Conservation (phyloP, 2,113 vertebrate genomes). For the Elachura formosa region DNA sequence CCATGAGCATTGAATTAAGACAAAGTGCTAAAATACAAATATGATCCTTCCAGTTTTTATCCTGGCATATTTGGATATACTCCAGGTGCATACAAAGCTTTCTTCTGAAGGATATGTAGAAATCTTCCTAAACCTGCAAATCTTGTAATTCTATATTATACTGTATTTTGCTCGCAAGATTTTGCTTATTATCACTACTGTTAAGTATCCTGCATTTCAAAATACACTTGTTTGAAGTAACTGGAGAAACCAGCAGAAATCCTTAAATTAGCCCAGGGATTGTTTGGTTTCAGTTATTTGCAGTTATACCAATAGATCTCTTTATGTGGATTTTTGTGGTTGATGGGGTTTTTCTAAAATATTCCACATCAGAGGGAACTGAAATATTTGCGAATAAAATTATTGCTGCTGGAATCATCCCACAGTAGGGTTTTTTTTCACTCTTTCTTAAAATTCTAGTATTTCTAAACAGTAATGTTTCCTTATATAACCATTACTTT, state of each 20-base stretch:
- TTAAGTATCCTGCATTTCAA: background rate
- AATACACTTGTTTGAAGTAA: background rate
- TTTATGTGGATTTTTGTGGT: background rate
- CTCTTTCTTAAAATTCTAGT: background rate
- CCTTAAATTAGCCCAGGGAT: background rate
- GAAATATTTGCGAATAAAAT: background rate
- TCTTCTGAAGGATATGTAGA: background rate
- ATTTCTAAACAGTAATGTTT: background rate
- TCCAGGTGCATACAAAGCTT: background rate
- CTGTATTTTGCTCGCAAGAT: background rate
- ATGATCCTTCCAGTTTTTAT: background rate
- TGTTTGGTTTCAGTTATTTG: background rate
- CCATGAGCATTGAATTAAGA: background rate
- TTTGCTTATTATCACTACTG: background rate
- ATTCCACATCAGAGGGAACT: background rate
- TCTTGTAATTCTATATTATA: background rate
- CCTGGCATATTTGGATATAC: background rate
- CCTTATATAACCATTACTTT: background rate
- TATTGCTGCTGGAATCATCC: background rate
- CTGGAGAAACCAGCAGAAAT: background rate
- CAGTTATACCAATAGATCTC: background rate
- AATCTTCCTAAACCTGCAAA: background rate
- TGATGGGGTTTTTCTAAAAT: background rate
- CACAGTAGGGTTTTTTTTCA: fast-evolving
- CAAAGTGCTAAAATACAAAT: background rate